Evolutionary conservation across 2,888 invertebrate genomes (phyloP).

Genomic region (Pristionchus maxplancki): DNA sequence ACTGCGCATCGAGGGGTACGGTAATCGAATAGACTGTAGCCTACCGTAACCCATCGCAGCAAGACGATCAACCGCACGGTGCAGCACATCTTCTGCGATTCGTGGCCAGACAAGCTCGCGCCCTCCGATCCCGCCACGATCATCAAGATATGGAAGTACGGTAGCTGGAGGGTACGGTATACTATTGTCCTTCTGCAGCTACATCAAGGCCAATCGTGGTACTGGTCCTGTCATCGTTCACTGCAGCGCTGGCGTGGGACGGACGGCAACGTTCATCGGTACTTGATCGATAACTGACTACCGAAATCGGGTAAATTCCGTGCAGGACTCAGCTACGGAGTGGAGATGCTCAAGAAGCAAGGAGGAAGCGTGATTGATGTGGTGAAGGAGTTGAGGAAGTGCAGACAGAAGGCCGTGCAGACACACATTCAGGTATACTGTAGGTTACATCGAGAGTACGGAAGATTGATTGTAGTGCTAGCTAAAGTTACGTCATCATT

Average conservation of each 20-base stretch:
- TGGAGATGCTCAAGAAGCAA: conserved; percentile 10
- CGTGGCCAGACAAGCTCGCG: conserved; percentile 36
- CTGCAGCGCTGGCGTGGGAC: conserved; percentile 43
- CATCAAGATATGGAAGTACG: conserved; percentile 46
- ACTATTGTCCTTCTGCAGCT: neutral
- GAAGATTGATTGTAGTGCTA: too few species aligned
- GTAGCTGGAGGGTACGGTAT: neutral
- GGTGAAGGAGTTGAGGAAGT: neutral
- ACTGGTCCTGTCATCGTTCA: conserved; percentile 19
- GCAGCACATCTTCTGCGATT: conserved; percentile 11
- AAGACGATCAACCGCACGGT: neutral
- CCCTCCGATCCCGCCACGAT: conserved; percentile 27
- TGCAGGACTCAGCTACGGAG: conserved; percentile 29
- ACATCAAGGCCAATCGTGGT: conserved; percentile 23
- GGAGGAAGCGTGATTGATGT: neutral
- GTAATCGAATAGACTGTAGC: neutral
- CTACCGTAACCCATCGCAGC: neutral
- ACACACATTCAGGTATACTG: conserved; percentile 30
- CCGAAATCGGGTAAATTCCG: conserved; percentile 23
- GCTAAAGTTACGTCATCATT: too few species aligned
- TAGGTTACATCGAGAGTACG: too few species aligned
- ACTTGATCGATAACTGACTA: neutral
- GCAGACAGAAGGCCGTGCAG: conserved; percentile 20
- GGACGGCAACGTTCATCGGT: conserved; percentile 47
- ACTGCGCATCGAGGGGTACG: neutral